A percentile compares a stretch with the other conserved stretches of the same genome.
These are phyloP conservation scores for Ammodytes dubius DNA, from an alignment of 2,113 vertebrate genomes.

Conservation along the genomic window DNA sequence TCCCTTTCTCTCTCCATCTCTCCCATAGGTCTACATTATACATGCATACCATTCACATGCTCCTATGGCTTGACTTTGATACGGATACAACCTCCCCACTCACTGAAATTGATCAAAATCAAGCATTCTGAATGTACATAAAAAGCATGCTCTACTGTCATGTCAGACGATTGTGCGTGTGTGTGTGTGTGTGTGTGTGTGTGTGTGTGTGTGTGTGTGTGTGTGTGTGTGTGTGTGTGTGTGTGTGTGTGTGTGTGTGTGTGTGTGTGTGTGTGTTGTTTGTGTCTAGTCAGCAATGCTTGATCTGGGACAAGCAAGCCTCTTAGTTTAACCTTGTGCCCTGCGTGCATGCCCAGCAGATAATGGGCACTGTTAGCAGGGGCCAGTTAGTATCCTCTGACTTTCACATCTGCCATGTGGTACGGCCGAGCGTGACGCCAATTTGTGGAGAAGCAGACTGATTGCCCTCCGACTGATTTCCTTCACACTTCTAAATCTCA, in stretches of 20 bases:
- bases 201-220: conserved; percentile 3
- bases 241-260: conserved; percentile 14
- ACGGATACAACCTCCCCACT: not conserved
- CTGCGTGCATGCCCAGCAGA: conserved; percentile 62
- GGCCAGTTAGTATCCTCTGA: conserved; percentile 64
- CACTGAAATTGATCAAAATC: conserved; percentile 12
- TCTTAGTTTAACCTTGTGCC: conserved; percentile 69
- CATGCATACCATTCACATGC: conserved; percentile 28
- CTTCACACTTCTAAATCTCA: conserved; percentile 28
- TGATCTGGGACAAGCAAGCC: conserved; percentile 49
- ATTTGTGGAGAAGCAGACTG: conserved; percentile 40
- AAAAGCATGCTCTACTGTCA: not conserved
- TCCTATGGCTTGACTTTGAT: conserved; percentile 4
- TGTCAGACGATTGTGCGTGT: conserved; percentile 11
- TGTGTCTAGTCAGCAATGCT: conserved; percentile 41
- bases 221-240: conserved; percentile 4
- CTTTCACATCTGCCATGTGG: conserved; percentile 60
- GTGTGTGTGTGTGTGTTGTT: conserved; percentile 12
- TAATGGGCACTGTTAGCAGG: conserved; percentile 66
- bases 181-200: not conserved
- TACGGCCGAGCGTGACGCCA: conserved; percentile 43
- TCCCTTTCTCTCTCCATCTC: not conserved
- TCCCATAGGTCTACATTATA: conserved; percentile 3
- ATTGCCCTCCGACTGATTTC: conserved; percentile 29
- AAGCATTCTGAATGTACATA: conserved; percentile 17